Base-by-base conservation (phyloP, 2,113 vertebrate genomes). In the Arvicanthis niloticus region DNA sequence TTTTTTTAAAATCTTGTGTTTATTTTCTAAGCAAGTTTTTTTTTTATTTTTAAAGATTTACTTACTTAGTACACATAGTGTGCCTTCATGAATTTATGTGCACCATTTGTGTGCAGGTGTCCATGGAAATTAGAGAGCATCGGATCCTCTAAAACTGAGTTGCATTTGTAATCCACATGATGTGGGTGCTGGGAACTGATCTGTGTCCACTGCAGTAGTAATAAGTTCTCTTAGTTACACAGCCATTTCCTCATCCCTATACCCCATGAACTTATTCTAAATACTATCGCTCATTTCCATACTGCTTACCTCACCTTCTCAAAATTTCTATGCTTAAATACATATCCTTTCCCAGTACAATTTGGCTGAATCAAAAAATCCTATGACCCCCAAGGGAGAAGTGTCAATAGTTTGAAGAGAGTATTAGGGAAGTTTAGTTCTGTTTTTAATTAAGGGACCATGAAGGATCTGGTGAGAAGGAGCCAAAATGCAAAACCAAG, bases 331-430 rank as follows among this genome's bases (percentile, higher is more conserved):
- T 70, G 93, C 75, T 87, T 82, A 12, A 13, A 12, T 62, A 92
- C 89, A 40, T 88, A 56, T 40, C 73, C 75, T 96, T 34, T 90
- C 51, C 7, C 40, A 53, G 7, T 37, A 24, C 17, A 92, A 11
- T 89, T 65, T 80, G 76, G 17, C 68, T 89, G 62, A 95, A 87
- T 34, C 48, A 88, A 58, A n/a, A 95, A 68, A 77, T 76, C 29
- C 26, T 93, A 67, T 94, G 58, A 91, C 60, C 37, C 37, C 17
- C 7, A 37, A 86, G 21, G 70, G 42, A 37, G 84, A 91, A 89
- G n/a, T 21, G 15, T 86, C 48, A 96, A 78, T 24, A 86, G 21
- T 3, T 73, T 92, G 34, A 29, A 88, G 56, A 70, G 78, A 65
- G 78, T 93, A 82, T 40, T 40, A 84, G 86, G 51, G 76, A 80